Evolutionary conservation across 2,797 vertebrate species (phyloP).

Genomic region (Sebastes hubbsi): DNA sequence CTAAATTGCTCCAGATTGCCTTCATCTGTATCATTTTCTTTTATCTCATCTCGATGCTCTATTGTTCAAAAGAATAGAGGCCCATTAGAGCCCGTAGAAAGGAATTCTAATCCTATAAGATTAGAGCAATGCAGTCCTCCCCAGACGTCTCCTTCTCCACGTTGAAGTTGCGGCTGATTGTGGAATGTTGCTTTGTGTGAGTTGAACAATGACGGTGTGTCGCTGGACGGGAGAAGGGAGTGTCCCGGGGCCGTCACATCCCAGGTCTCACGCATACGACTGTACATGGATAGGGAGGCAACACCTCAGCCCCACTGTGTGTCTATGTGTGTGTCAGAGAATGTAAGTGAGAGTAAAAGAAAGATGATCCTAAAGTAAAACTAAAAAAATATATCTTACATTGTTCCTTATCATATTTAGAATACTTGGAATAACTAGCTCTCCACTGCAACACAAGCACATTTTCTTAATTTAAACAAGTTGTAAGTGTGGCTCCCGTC

Average conservation of each 20-base stretch:
- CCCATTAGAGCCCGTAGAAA: constrained; percentile 49
- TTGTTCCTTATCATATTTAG: background rate
- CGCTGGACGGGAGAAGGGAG: constrained; percentile 19
- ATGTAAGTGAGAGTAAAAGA: background rate
- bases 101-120: constrained; percentile 61
- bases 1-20: constrained; percentile 58
- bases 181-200: constrained; percentile 60
- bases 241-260: background rate
- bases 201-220: constrained; percentile 43
- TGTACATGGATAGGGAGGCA: constrained; percentile 1
- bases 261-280: constrained; percentile 4
- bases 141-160: constrained; percentile 36
- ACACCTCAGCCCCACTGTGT: background rate
- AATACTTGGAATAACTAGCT: background rate
- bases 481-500: too few species aligned
- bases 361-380: background rate
- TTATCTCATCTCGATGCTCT: constrained; percentile 51
- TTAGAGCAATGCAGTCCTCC: constrained; percentile 41
- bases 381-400: background rate
- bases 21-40: constrained; percentile 54
- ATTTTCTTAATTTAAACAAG: too few species aligned
- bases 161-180: constrained; percentile 41
- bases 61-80: constrained; percentile 59
- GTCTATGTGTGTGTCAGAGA: background rate
- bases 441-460: background rate